These are phyloP conservation scores for Thripadectes ignobilis DNA, from an alignment of 2,797 vertebrate species.

Conservation along the genomic window DNA sequence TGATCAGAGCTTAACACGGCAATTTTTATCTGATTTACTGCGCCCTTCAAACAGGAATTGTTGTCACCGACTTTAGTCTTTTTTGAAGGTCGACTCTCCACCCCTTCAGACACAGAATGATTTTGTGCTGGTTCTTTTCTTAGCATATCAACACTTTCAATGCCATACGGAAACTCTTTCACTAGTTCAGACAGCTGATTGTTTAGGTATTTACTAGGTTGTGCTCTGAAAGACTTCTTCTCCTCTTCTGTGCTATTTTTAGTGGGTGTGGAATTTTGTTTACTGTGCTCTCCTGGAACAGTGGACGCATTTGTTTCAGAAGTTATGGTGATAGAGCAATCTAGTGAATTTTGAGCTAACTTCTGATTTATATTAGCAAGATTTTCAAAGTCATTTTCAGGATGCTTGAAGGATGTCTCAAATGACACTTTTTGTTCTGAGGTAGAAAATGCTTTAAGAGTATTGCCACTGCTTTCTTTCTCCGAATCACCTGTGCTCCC, in stretches of 20 bases:
- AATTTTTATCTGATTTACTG: conserved; percentile 56
- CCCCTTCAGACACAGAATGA: not conserved
- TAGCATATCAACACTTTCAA: conserved; percentile 50
- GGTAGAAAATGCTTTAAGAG: not conserved
- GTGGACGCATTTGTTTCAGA: not conserved
- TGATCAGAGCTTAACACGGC: conserved; percentile 46
- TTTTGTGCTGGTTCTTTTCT: not conserved
- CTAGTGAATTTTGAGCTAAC: not conserved
- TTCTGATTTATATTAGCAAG: not conserved
- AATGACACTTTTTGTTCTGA: not conserved
- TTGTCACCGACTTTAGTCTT: not conserved
- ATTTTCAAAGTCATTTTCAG: not conserved
- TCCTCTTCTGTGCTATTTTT: not conserved
- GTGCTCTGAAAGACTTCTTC: not conserved
- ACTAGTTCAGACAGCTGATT: conserved; percentile 77
- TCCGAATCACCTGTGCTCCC: not conserved
- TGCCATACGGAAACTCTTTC: conserved; percentile 78
- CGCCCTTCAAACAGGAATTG: not conserved
- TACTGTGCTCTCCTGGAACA: not conserved
- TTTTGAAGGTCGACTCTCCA: not conserved
- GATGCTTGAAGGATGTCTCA: not conserved
- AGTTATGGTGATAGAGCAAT: not conserved
- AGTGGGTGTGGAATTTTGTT: not conserved
- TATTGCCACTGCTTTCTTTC: not conserved
- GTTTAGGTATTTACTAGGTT: conserved; percentile 6